Evolutionary conservation across 2,113 vertebrate genomes (phyloP), one percentile per base, ranked within the genome.

Genomic region (Megaceryle maxima): DNA sequence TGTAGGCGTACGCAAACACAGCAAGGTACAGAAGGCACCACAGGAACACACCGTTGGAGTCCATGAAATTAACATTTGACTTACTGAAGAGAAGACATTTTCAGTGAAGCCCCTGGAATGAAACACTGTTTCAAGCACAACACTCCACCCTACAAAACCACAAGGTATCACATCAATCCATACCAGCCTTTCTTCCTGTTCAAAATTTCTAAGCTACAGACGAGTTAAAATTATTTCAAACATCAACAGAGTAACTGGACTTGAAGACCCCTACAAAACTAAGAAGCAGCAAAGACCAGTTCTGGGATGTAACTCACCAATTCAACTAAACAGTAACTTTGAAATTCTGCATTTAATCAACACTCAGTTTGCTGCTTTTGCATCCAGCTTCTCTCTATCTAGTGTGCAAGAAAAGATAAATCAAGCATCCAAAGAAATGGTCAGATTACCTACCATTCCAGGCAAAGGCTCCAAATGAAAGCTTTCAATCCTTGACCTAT

Each of bases 321-420:
- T 14, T 78, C 31, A 88, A 31, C 46, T 37, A 2, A 80, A 43
- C 1, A 66, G 20, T 26, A 83, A 37, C 29, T 66, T 24, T 6
- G 31, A 94, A 93, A 88, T 57, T 44, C 51, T 77, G 16, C 63
- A 57, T 33, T 83, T 77, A 81, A 59, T 20, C 63, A 80, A 66
- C 68, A 77, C 21, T 80, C 31, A 57, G 18, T 26, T 19, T 22
- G 24, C 13, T 70, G 16, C 5, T 22, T 70, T 57, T 70, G 18
- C 28, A 66, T 7, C 6, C 22, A 12, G 22, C 10, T 88, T 70
- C 37, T 73, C 43, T 50, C 51, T 68, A 14, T 6, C 7, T n/a
- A 28, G 5, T 5, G 28, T 2, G 29, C 31, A 44, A 79, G 39
- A 51, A 75, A 72, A 95, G 11, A n/a, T 2, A 86, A 39, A 10